Base-by-base conservation (phyloP, 2,113 vertebrate species). In the Oenanthe melanoleuca region DNA sequence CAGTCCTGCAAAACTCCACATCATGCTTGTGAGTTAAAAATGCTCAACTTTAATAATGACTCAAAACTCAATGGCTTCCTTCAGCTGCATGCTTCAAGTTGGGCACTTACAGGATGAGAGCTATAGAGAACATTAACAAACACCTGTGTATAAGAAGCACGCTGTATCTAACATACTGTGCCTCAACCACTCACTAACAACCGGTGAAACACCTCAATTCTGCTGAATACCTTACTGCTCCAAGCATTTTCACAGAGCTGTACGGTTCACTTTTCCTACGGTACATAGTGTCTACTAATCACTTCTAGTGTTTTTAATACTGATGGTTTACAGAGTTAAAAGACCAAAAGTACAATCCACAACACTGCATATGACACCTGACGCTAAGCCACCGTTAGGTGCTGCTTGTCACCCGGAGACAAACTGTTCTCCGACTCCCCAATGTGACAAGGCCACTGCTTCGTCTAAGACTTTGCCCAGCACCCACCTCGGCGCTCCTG, bases 401-500 rank as follows among this genome's bases (percentile, higher is more conserved):
- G 28, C 53, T 9, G 4, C 8, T 2, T 15, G 40, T 34, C 65
- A 12, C 75, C 3, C 0, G 8, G 23, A 22, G 14, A 23, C 49
- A 25, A 42, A 14, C 13, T 21, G 2, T 1, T 18, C 33, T 13
- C 38, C 13, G 11, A 8, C 8, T 5, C 4, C 0, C 24, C 1
- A 29, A 8, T 0, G 34, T 86, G 61, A 66, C 79, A 1, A 19
- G 40, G 12, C 31, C 40, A 1, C 29, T 2, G 0, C 59, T 37
- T 10, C 3, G 7, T 15, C 31, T 19, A 19, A 19, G 45, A 23
- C 72, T 59, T 6, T 10, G 6, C 24, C 72, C 4, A 19, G 23
- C 79, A 81, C 82, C 15, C 92, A 99, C 98, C 98, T 98, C 96
- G 83, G 69, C 97, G 98, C 79, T 99, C 98, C 91, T 97, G 98